Percentiles rank a stretch among this genome's conserved stretches.
phyloP scores from a whole-genome alignment of 2,797 vertebrate genomes.

The Eulemur mongoz region DNA sequence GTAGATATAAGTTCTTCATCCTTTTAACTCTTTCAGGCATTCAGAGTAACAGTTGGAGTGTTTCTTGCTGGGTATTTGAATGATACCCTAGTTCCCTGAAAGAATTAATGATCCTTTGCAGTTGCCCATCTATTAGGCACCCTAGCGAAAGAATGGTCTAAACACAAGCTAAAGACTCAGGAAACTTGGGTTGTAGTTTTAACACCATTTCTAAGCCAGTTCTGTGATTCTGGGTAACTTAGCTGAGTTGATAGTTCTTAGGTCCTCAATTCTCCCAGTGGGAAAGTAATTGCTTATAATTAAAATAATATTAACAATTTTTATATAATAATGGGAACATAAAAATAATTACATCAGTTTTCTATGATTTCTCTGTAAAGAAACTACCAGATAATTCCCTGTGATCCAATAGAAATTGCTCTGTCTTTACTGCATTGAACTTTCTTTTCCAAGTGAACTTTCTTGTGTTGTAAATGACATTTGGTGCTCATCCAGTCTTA shows the following conservation, averaged over 20 bases:
- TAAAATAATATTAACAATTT: neutral
- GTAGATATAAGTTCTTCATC: neutral
- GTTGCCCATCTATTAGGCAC: neutral
- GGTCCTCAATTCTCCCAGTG: neutral
- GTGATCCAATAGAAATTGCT: neutral
- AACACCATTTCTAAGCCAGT: neutral
- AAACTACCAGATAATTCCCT: neutral
- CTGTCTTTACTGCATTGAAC: neutral
- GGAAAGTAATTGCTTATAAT: neutral
- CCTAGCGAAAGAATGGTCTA: neutral
- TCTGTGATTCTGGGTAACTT: neutral
- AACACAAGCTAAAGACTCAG: neutral
- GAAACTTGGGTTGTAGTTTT: neutral
- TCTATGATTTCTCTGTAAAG: neutral
- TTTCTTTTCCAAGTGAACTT: neutral
- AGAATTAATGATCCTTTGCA: neutral
- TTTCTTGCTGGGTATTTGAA: constrained; percentile 23
- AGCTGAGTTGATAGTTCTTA: neutral
- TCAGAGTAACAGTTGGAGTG: neutral
- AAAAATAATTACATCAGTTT: neutral
- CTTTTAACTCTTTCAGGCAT: neutral
- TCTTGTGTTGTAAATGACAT: neutral
- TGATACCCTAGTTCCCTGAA: neutral
- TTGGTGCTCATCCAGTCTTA: neutral
- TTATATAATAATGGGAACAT: neutral